Evolutionary conservation across 1,140 invertebrate species (phyloP).

Genomic region (Bathynomus jamesi): DNA sequence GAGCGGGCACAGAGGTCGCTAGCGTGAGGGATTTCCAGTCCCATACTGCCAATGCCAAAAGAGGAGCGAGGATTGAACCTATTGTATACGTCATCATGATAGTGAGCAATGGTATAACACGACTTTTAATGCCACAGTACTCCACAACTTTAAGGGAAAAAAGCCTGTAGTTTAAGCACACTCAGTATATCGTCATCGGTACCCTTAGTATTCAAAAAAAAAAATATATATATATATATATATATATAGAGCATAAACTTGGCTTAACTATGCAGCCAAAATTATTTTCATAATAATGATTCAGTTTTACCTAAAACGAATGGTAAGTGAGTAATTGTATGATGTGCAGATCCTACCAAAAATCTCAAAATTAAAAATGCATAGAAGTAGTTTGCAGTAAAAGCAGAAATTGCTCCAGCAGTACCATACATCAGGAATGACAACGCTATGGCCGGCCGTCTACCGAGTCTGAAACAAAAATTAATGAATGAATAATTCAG

Average conservation of each 20-base stretch:
- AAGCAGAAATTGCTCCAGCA: constrained; percentile 32
- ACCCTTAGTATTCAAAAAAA: no score
- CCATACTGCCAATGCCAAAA: constrained; percentile 28
- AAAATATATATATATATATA: no score
- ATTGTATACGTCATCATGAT: constrained; percentile 34
- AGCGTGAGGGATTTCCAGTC: constrained; percentile 27
- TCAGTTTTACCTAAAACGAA: constrained; percentile 38
- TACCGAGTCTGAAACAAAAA: constrained; percentile 27
- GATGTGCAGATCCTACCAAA: constrained; percentile 37
- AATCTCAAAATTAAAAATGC: constrained; percentile 30
- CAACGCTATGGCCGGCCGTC: constrained; percentile 25
- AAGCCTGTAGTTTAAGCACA: no score
- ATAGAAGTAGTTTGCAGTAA: constrained; percentile 25
- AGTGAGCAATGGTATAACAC: constrained; percentile 31
- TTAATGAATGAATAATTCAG: no score
- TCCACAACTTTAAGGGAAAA: no score
- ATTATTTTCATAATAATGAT: no score
- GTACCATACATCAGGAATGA: constrained; percentile 30
- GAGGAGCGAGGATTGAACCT: constrained; percentile 22
- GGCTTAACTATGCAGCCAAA: no score
- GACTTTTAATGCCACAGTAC: constrained; percentile 32
- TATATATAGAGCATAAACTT: no score
- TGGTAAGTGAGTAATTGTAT: constrained; percentile 38
- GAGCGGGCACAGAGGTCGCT: constrained; percentile 35
- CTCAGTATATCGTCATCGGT: no score